These are phyloP conservation scores for Neoascia interrupta DNA, from an alignment of 2,888 invertebrate species.

Conservation along the genomic window DNA sequence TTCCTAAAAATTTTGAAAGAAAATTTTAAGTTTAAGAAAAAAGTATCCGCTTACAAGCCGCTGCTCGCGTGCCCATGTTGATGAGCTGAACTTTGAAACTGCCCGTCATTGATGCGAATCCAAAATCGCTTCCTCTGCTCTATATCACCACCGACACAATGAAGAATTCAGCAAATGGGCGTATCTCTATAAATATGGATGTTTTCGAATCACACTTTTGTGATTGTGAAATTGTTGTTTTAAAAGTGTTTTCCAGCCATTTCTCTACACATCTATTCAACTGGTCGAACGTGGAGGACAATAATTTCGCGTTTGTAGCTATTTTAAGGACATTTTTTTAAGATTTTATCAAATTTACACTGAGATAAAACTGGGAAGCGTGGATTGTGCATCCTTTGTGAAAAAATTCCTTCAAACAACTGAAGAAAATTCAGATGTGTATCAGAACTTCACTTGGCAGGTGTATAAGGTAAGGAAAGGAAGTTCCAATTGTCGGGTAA, in stretches of 20 bases:
- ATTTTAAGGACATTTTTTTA: not conserved
- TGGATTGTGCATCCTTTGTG: constrained; percentile 47
- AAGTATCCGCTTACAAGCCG: constrained; percentile 89
- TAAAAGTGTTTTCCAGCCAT: not conserved
- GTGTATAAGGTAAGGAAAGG: constrained; percentile 2
- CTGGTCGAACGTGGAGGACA: not conserved
- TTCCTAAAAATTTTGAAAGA: constrained; percentile 12
- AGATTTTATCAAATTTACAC: not conserved
- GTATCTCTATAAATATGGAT: constrained; percentile 43
- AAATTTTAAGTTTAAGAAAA: constrained; percentile 27
- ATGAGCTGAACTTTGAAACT: constrained; percentile 86
- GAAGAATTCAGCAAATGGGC: constrained; percentile 45
- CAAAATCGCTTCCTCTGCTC: constrained; percentile 5
- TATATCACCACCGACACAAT: not conserved
- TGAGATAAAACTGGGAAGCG: not conserved
- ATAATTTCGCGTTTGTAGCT: not conserved
- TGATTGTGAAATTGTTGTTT: not conserved
- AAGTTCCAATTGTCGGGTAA: not conserved
- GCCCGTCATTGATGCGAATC: constrained; percentile 82
- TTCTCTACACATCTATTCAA: not conserved
- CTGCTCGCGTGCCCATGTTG: constrained; percentile 95
- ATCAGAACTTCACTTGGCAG: constrained; percentile 54
- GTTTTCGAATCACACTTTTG: constrained; percentile 1
- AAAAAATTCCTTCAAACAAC: constrained; percentile 21
- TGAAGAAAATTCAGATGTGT: constrained; percentile 65